Conservation (phyloP, 2,888 invertebrate species). For the Mechanitis messenoides region DNA sequence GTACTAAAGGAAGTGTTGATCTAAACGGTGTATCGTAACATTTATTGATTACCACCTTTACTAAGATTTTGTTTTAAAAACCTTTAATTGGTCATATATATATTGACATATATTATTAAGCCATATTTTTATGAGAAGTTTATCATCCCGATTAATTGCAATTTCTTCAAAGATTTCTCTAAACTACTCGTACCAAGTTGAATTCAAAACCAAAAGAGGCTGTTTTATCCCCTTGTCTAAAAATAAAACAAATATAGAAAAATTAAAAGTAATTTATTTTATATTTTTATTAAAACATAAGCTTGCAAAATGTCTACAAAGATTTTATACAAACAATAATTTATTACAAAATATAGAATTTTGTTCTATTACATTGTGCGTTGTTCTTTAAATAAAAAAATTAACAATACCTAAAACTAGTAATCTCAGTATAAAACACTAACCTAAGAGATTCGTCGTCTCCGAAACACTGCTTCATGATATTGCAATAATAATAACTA, state of each 20-base stretch:
- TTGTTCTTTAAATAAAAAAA: conserved; percentile 54
- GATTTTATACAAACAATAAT: conserved; percentile 66
- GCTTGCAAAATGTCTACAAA: conserved; percentile 52
- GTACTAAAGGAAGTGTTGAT: too few relatives aligned
- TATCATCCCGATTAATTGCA: too few relatives aligned
- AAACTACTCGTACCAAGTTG: too few relatives aligned
- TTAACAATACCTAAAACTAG: conserved; percentile 62
- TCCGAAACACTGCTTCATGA: conserved; percentile 39
- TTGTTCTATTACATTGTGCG: conserved; percentile 62
- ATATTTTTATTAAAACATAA: conserved; percentile 63
- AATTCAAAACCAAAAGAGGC: too few relatives aligned
- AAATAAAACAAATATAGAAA: conserved; percentile 22
- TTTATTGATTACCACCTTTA: too few relatives aligned
- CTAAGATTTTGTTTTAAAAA: too few relatives aligned
- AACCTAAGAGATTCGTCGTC: conserved; percentile 65
- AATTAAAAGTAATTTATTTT: conserved; percentile 61
- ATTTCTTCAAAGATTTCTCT: too few relatives aligned
- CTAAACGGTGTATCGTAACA: too few relatives aligned
- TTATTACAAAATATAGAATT: conserved; percentile 64
- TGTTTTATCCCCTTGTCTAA: too few relatives aligned
- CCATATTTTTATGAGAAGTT: too few relatives aligned
- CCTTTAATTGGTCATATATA: too few relatives aligned
- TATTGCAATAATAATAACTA: conserved; percentile 38
- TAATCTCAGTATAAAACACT: conserved; percentile 65
- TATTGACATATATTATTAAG: too few relatives aligned